Percentiles rank a stretch among this genome's conserved stretches.
Evolutionary conservation across 2,888 invertebrate species (phyloP).

Genomic region (Epinotia ramella): DNA sequence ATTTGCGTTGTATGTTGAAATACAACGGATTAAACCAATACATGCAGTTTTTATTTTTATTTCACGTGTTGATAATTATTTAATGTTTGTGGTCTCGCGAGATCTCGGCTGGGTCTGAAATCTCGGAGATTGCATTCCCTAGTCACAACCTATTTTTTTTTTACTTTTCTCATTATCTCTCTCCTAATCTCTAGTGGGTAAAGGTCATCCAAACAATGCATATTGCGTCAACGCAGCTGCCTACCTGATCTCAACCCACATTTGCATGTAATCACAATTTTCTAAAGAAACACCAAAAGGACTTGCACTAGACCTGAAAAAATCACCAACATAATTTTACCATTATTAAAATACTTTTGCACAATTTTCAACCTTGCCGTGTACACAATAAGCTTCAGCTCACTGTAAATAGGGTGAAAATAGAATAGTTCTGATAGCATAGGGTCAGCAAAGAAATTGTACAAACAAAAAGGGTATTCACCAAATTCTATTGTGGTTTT

Average conservation of each 20-base stretch:
- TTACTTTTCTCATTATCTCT: neutral
- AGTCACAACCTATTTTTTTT: neutral
- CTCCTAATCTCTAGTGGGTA: neutral
- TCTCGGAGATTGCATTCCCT: too few relatives aligned
- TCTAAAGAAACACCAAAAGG: conserved; percentile 22
- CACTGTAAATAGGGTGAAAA: neutral
- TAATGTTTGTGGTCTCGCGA: too few relatives aligned
- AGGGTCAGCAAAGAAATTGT: conserved; percentile 68
- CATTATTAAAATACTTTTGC: neutral
- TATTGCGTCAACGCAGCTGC: conserved; percentile 63
- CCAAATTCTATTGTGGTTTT: conserved; percentile 56
- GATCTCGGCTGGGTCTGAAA: too few relatives aligned
- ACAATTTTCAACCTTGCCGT: neutral
- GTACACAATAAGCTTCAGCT: neutral
- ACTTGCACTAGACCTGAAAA: conserved; percentile 32
- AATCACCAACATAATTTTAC: conserved; percentile 2
- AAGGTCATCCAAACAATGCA: conserved; percentile 19
- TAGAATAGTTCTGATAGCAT: conserved; percentile 12
- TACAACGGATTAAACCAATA: too few relatives aligned
- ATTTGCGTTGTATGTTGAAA: too few relatives aligned
- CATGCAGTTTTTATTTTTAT: too few relatives aligned
- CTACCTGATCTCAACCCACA: conserved; percentile 62
- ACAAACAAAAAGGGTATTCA: conserved; percentile 51
- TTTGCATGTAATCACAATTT: conserved; percentile 49
- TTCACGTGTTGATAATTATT: too few relatives aligned